Base-by-base conservation (phyloP, 2,888 invertebrate genomes). In the Xanthorhoe spadicearia region DNA sequence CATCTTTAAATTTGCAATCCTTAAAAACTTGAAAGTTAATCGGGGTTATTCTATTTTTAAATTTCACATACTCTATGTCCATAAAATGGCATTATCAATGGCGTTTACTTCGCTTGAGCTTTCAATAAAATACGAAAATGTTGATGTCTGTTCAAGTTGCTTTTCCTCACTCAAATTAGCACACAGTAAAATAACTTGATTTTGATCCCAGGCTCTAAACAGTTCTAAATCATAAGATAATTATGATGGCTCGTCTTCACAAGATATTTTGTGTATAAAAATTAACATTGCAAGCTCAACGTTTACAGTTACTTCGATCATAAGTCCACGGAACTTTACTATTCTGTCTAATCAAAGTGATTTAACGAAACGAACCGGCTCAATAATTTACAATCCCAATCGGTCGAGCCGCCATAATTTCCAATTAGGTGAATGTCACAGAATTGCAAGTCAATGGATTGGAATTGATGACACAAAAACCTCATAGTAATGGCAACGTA, bases 351-450 rank as follows among this genome's bases (percentile, higher is more conserved):
- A 85, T 89, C 85, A 83, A 80, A 72, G 76, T 88, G 88, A 90
- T 88, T 88, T 86, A 88, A 83, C 76, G 75, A 79, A 82, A 73
- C 78, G 80, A 77, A 78, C 77, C 77, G 70, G 72, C 77, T 78
- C 77, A 83, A 84, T 87, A 85, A 83, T 83, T 87, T 84, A 85
- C 83, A 81, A 83, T 82, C 81, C 82, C 78, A 84, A 84, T 83
- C 83, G 81, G 81, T 81, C 76, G 70, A 75, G 75, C 74, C 85
- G 83, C 70, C 70, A 90, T 90, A 90, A 89, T 85, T 89, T 88
- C 85, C 86, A 90, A 90, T 90, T 90, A 90, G 81, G 77, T 74
- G 75, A 75, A 73, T 77, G 77, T 80, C 77, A 77, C 77, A 75
- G 78, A 76, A 76, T 78, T 71, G 69, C 73, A 73, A 70, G 61